Percentiles rank a stretch among this genome's conserved stretches.
phyloP scores from a whole-genome alignment of 1,140 invertebrate genomes.

The Cephus cinctus region DNA sequence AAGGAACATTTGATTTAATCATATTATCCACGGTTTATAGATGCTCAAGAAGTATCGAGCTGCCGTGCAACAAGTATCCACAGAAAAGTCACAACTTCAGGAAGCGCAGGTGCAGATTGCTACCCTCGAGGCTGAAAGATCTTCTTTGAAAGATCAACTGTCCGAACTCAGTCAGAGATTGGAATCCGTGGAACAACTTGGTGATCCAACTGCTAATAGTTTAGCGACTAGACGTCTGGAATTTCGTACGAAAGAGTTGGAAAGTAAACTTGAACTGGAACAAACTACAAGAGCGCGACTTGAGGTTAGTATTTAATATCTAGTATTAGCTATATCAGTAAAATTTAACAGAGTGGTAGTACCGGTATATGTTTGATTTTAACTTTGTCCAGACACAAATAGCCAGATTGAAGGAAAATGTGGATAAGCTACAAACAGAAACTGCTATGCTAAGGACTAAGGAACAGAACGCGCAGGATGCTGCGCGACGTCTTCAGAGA shows the following conservation, averaged over 20 bases:
- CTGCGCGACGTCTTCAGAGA: conserved; percentile 71
- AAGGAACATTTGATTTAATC: conserved; percentile 10
- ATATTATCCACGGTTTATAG: conserved; percentile 37
- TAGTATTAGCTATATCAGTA: background rate
- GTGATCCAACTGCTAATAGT: conserved; percentile 75
- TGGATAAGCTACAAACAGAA: conserved; percentile 78
- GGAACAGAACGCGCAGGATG: conserved; percentile 76
- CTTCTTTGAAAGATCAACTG: conserved; percentile 74
- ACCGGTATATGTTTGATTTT: conserved; percentile 1
- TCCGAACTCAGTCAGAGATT: conserved; percentile 73
- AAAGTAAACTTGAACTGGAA: conserved; percentile 87
- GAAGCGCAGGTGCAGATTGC: conserved; percentile 80
- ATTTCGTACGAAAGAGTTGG: conserved; percentile 81
- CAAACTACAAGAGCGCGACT: conserved; percentile 78
- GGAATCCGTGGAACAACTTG: conserved; percentile 75
- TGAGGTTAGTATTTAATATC: conserved; percentile 61
- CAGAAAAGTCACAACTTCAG: conserved; percentile 78
- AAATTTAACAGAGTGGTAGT: background rate
- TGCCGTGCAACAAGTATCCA: conserved; percentile 79
- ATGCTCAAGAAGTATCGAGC: conserved; percentile 90
- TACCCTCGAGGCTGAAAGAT: conserved; percentile 74
- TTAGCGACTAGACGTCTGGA: conserved; percentile 70
- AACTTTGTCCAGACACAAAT: conserved; percentile 64
- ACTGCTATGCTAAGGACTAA: conserved; percentile 66
- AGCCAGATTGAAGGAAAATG: conserved; percentile 76